phyloP scores from a whole-genome alignment of 2,113 vertebrate genomes.

The Festucalex cinctus region DNA sequence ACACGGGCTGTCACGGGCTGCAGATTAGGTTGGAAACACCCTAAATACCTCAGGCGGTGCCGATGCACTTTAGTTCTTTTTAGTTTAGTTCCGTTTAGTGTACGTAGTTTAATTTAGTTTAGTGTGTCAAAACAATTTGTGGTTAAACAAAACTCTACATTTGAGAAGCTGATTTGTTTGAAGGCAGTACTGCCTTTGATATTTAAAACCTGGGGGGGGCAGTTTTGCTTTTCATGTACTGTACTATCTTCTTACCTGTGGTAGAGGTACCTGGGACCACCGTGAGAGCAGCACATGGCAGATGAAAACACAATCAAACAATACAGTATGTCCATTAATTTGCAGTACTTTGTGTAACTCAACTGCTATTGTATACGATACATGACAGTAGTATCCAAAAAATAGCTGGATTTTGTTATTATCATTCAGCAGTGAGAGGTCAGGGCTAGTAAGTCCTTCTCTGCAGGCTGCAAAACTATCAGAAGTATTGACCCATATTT shows the following conservation, averaged over 20 bases:
- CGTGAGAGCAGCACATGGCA: neutral
- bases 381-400: neutral
- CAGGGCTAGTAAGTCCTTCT: no score
- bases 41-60: neutral
- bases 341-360: neutral
- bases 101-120: no score
- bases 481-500: no score
- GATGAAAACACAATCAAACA: neutral
- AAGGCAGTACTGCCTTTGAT: neutral
- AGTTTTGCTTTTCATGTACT: no score
- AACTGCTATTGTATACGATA: neutral
- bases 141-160: no score
- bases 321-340: neutral
- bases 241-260: neutral
- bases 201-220: no score
- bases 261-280: neutral
- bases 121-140: no score
- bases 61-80: neutral
- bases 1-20: slow-evolving; percentile 13
- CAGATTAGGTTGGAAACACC: neutral
- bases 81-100: no score
- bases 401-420: no score
- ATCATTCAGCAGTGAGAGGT: no score
- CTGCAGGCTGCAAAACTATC: no score
- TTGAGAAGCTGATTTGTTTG: neutral